Base-by-base conservation (phyloP, 2,797 vertebrate genomes). In the Dipus sagitta region DNA sequence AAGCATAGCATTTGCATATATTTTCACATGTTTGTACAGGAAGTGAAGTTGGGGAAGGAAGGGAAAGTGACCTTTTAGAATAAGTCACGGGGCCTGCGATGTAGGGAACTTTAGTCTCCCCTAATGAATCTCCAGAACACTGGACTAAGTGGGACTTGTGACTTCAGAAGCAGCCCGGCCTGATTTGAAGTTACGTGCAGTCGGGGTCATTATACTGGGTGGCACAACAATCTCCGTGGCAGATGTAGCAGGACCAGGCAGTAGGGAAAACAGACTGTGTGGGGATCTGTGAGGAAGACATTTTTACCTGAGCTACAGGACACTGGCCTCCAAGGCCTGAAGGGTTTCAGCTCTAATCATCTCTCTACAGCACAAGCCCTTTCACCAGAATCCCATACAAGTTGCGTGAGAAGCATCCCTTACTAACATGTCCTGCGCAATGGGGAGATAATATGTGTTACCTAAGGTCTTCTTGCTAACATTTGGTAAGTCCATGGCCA, bases 1-100 rank as follows among this genome's bases (percentile, higher is more conserved):
- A 74, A 71, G 38, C 64, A 86, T 78, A 86, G 20, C n/a, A 88
- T 94, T 92, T 88, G 62, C 75, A 94, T 94, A 77, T 71, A 85
- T 91, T 94, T 94, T 82, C 64, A 92, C 17, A 38, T 54, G 79
- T 88, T 83, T 96, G 58, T 92, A 75, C 4, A 52, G 47, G 72
- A 83, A 68, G 20, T 78, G 38, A 32, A 91, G 15, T 47, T 52
- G 42, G 68, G 54, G 30, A 74, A 87, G 58, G 24, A 75, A 81
- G 24, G 23, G 42, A 71, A 80, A 86, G 30, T 68, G 8, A 9
- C 54, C 52, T 90, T 92, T 86, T 24, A 88, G 18, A 38, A 4
- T 54, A 30, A 92, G 71, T 60, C 58, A 38, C n/a, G 62, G 88
- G 13, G 58, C n/a, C 17, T 72, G 23, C 8, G 3, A 60, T 28